phyloP scores from a whole-genome alignment of 2,888 invertebrate species.

The Drosophila tanythrix region DNA sequence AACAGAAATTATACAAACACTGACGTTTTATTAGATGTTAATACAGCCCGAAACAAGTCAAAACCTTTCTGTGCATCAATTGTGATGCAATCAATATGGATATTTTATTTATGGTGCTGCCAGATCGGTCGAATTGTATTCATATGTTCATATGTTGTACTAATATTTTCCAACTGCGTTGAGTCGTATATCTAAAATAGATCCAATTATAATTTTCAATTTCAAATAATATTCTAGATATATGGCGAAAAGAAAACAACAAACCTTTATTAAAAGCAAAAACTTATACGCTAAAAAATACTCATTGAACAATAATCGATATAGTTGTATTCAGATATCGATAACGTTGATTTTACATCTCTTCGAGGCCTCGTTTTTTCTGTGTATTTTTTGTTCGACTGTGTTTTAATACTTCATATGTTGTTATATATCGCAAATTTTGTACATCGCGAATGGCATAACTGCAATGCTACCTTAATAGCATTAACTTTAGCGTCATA shows the following conservation, averaged over 20 bases:
- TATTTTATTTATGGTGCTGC: constrained; percentile 44
- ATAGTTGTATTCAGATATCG: constrained; percentile 26
- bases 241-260: neutral
- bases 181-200: neutral
- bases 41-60: constrained; percentile 12
- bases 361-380: constrained; percentile 69
- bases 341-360: constrained; percentile 44
- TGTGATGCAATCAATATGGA: constrained; percentile 79
- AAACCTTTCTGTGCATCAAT: constrained; percentile 32
- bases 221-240: neutral
- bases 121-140: constrained; percentile 11
- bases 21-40: constrained; percentile 11
- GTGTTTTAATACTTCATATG: constrained; percentile 44
- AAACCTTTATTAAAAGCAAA: neutral
- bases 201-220: neutral
- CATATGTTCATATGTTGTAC: constrained; percentile 7
- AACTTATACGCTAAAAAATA: neutral
- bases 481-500: constrained; percentile 4
- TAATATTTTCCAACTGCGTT: constrained; percentile 27
- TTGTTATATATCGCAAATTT: constrained; percentile 35
- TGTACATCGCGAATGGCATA: constrained; percentile 12
- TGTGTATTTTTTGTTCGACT: constrained; percentile 62
- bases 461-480: constrained; percentile 31
- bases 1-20: neutral
- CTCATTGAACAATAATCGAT: constrained; percentile 15